Evolutionary conservation across 2,113 vertebrate genomes (phyloP), one percentile per base, ranked within the genome.

Genomic region (Alethe castanea): DNA sequence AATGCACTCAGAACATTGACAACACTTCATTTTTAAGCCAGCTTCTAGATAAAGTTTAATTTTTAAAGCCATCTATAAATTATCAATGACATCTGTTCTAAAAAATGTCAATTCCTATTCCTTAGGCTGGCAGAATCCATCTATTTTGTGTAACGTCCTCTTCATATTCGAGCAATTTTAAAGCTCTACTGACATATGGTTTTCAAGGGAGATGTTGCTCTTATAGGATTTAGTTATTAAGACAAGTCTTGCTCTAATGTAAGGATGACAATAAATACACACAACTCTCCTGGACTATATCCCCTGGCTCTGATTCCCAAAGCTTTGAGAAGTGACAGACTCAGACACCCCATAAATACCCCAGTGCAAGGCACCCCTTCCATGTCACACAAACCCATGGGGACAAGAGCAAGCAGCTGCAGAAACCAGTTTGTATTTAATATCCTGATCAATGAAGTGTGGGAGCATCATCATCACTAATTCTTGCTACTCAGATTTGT

Each of bases 11-110:
- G 85, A 94, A 91, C 90, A 91, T 48, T 44, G 94, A 95, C 91
- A 95, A 80, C 90, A 57, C 87, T 96, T 94, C 94, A 92, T 93
- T 92, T 95, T 56, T 53, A 85, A 95, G 77, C 54, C 17, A 7
- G 47, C 67, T 88, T 95, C 92, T 92, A 79, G 45, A 93, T 91
- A 28, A 88, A 89, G 38, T 96, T 97, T 93, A 97, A 97, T 97
- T 94, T 96, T 97, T 95, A 92, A 97, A 95, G 76, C 69, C 59
- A 79, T 48, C 94, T 91, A 96, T 97, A 90, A 97, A 97, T 97
- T 97, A 97, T 95, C 96, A 81, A 95, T 64, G 90, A 93, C 83
- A 64, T 83, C 89, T 84, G 15, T 92, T 94, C 87, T 91, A 87
- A 78, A 92, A 95, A 94, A 97, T 38, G 59, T 82, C 91, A 74